Base-by-base conservation (phyloP, 2,113 vertebrate genomes). In the Zapus hudsonius region DNA sequence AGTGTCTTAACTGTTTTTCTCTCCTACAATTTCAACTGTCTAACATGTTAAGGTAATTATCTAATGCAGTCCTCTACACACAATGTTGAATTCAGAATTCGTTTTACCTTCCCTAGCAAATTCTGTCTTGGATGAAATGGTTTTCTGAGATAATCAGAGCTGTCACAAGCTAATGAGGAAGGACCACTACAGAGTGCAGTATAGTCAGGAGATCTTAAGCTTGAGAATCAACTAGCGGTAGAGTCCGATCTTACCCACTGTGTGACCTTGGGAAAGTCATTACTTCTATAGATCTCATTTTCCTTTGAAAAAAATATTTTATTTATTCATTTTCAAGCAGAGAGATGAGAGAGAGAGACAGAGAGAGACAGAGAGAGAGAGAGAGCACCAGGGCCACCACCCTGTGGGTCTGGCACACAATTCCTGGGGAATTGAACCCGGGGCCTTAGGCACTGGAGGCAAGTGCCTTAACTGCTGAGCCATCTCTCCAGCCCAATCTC, bases 21-120 rank as follows among this genome's bases (percentile, higher is more conserved):
- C 84, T 86, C 84, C 84, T 94, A 63, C n/a, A 83, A 93, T 96
- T 96, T 91, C 78, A 93, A 38, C 66, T 73, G 91, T 91, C 94
- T 96, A 70, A 87, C 67, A 17, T 52, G 42, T 40, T 59, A 70
- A 27, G 69, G 36, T 95, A 95, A 96, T 95, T 94, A 95, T 29
- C 69, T 47, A 76, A 92, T 36, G 25, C 63, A 84, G 13, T 79
- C 40, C 57, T 95, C 84, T 23, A 33, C 17, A 29, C 16, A 64
- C 52, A 4, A 57, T 38, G n/a, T 67, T 92, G 84, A 84, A 79
- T 84, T 93, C 57, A 69, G 70, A 91, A 95, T 94, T 84, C 73
- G 78, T 31, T 75, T 82, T 36, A 22, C 74, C 85, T 63, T 89
- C 70, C 87, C 87, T 79, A 36, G 44, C 38, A 64, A 85, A 87